Evolutionary conservation across 2,888 invertebrate species (phyloP), one percentile per base, ranked within the genome.

Genomic region (Geophilus truncorum): DNA sequence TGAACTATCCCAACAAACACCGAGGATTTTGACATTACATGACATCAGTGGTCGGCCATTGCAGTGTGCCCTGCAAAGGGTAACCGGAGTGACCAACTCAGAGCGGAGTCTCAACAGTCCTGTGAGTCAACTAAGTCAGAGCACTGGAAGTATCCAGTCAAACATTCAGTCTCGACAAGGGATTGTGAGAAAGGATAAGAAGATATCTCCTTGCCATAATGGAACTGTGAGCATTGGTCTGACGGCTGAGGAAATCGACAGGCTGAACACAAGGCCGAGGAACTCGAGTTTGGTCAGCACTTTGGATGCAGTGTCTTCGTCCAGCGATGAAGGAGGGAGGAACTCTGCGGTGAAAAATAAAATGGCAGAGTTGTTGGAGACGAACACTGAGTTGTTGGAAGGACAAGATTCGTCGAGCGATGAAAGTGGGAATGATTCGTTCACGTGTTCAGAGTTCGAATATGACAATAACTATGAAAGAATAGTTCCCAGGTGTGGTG

Each of bases 371-470:
- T 84, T 86, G 79, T 83, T 86, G 79, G 87, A 87, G 70, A 86
- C 86, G 30, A 86, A 85, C 82, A 85, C 86, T 18, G 85, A 80
- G 85, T 78, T 83, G 34, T 36, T 83, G 32, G 83, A 83, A 80
- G 81, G 82, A 21, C 82, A 82, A 45, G 83, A 86, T 75, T 87
- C 88, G 6, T 86, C 86, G 82, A 85, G 96, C 84, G 97, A 97
- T 86, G 97, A 97, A 87, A 93, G 93, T 83, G 93, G 93, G 5
- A 96, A 97, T 88, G 97, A 98, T 86, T 97, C 97, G 84, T 98
- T 98, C 89, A 98, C 97, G 12, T 98, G 97, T 88, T 97, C 97
- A 0, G 97, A 97, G 89, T 97, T 97, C 86, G 98, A 98, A 87
- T 97, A 96, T 86, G 97, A 97, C 85, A 95, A 96, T 86, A 85